These are phyloP conservation scores for Agriopis aurantiaria DNA, from an alignment of 2,888 invertebrate species.

Conservation along the genomic window DNA sequence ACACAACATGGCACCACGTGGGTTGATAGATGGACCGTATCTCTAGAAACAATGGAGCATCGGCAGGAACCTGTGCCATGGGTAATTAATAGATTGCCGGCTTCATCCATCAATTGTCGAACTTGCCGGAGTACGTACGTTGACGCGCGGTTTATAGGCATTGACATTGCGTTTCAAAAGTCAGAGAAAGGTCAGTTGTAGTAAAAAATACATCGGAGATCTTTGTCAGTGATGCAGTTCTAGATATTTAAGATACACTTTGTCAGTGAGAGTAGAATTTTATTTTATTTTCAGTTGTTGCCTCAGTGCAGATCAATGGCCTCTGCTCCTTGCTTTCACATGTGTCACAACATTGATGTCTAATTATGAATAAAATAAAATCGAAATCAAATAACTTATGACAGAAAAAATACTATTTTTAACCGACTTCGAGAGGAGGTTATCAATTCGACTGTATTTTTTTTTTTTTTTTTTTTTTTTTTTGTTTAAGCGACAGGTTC, in stretches of 20 bases:
- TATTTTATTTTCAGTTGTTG: slow-evolving; percentile 4
- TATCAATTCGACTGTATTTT: no score
- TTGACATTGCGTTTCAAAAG: slow-evolving; percentile 42
- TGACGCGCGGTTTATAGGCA: slow-evolving; percentile 40
- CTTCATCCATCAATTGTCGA: slow-evolving; percentile 73
- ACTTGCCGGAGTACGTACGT: slow-evolving; percentile 46
- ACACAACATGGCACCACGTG: slow-evolving; percentile 78
- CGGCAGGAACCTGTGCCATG: slow-evolving; percentile 62
- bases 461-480: no score
- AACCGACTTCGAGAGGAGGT: no score
- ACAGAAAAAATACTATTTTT: no score
- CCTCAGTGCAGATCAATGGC: slow-evolving; percentile 2
- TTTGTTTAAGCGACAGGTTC: no score
- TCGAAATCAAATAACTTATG: no score
- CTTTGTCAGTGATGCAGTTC: slow-evolving; percentile 12
- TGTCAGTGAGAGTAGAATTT: slow-evolving; percentile 15
- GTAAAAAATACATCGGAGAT: slow-evolving; percentile 32
- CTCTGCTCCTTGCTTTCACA: slow-evolving; percentile 14
- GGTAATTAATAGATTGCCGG: slow-evolving; percentile 81
- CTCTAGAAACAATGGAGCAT: slow-evolving; percentile 77
- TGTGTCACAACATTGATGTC: slow-evolving; percentile 1
- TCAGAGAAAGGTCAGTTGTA: slow-evolving; percentile 33
- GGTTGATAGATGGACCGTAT: slow-evolving; percentile 77
- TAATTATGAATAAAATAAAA: neutral
- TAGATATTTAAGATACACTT: slow-evolving; percentile 11